Base-by-base conservation (phyloP, 2,113 vertebrate species). In the Polypterus bichir region DNA sequence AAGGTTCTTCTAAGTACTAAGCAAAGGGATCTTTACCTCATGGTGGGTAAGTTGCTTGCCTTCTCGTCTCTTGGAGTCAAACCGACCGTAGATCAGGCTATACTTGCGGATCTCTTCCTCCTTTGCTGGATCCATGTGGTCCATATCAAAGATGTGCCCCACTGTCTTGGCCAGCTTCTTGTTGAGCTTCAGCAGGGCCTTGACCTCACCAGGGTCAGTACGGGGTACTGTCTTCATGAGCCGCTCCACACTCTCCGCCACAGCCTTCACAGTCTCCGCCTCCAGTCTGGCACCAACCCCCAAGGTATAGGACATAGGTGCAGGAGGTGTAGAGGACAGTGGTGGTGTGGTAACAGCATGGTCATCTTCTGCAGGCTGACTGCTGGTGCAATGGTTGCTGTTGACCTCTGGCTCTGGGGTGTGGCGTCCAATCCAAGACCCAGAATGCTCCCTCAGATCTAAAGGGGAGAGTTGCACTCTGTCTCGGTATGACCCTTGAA, bases 51-150 rank as follows among this genome's bases (percentile, higher is more conserved):
- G 92, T 74, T 92, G 92, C 71, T 94, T 94, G 76, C 92, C 91
- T 72, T 97, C 94, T 0, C 92, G 85, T 70, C 95, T 82, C 79
- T 93, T 94, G 10, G 91, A 92, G 72, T 97, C 93, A 4, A 93
- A 92, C 1, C 94, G 91, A 48, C 94, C 93, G 0, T 97, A 97
- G 73, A 97, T 97, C 27, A 93, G 88, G 52, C 94, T 97, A 82
- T 95, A 94, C 65, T 94, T 92, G 7, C 92, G 84, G 76, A 95
- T 95, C 79, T 97, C 93, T 60, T 96, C 92, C 67, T 95, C 93
- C 66, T 94, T 94, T 70, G 83, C 87, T 9, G 76, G 82, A 66
- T 95, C 89, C 0, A 86, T 84, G 0, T 91, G 82, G 10, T 83
- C 89, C 85, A 95, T 88, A 67, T 90, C 90, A 77, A 97, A 97